Conservation (phyloP, 2,888 invertebrate genomes). For the Netelia fuscicornis region DNA sequence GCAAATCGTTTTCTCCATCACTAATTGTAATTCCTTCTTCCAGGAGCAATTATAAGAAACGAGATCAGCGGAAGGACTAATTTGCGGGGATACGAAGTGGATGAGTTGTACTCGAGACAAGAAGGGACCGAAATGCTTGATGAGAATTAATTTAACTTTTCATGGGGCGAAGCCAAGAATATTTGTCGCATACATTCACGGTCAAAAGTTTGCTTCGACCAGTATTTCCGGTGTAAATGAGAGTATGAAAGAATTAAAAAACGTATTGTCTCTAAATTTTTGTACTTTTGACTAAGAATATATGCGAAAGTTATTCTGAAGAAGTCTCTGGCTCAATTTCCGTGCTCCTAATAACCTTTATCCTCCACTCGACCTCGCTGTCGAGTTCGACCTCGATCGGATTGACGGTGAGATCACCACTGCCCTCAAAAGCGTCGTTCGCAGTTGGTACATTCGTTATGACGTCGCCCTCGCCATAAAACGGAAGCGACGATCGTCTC, state of each 20-base stretch:
- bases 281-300: too few relatives aligned
- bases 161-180: not conserved
- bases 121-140: constrained; percentile 51
- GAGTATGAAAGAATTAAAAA: too few relatives aligned
- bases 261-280: too few relatives aligned
- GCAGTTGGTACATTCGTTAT: constrained; percentile 25
- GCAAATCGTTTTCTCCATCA: not conserved
- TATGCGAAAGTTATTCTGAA: too few relatives aligned
- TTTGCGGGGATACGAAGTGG: constrained; percentile 25
- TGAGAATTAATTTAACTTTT: constrained; percentile 61
- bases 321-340: not conserved
- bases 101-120: constrained; percentile 37
- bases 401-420: constrained; percentile 79
- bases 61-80: constrained; percentile 54
- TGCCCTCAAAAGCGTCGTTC: constrained; percentile 75
- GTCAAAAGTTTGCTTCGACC: not conserved
- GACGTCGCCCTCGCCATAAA: constrained; percentile 26
- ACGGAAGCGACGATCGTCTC: constrained; percentile 33
- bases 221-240: too few relatives aligned
- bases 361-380: constrained; percentile 65
- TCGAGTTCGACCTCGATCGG: constrained; percentile 74
- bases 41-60: constrained; percentile 2
- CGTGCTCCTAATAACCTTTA: constrained; percentile 58
- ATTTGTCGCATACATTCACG: not conserved
- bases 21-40: constrained; percentile 26